Evolutionary conservation across 64 coral and sea anemone genomes (phyloP).

Genomic region (Catalaphyllia jardinei): DNA sequence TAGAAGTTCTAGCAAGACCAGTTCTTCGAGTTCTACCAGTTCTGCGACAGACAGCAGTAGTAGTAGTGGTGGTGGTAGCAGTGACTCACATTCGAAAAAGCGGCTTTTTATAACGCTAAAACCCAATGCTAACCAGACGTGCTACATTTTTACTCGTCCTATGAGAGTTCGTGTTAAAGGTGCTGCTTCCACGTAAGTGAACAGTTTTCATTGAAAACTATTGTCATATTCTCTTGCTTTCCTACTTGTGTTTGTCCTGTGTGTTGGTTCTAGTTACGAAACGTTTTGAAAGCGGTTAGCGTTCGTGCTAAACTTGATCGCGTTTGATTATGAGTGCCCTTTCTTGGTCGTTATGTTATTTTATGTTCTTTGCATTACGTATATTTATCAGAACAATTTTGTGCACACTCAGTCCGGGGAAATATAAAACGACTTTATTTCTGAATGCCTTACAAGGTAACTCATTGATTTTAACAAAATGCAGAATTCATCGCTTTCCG

Average conservation of each 20-base stretch:
- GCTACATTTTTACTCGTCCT: conserved; percentile 31
- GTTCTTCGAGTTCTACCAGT: not conserved
- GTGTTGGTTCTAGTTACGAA: too few species aligned
- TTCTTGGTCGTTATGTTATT: too few species aligned
- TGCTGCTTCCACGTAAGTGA: not conserved
- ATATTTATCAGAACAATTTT: too few species aligned
- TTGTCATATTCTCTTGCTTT: not conserved
- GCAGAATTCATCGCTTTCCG: too few species aligned
- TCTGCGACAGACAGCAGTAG: not conserved
- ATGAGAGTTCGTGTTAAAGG: conserved; percentile 13
- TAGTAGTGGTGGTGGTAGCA: not conserved
- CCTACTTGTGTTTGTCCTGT: not conserved
- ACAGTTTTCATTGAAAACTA: not conserved
- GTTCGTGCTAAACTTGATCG: too few species aligned
- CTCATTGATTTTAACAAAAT: too few species aligned
- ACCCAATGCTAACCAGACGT: conserved; percentile 39
- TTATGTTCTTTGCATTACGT: too few species aligned
- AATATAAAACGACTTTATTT: too few species aligned
- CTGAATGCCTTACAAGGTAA: too few species aligned
- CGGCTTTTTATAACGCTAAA: conserved; percentile 43
- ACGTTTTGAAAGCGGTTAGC: too few species aligned
- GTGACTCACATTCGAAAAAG: not conserved
- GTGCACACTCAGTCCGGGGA: too few species aligned
- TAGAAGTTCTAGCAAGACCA: not conserved
- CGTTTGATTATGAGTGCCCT: too few species aligned